A percentile compares a stretch with the other conserved stretches of the same genome.
Conservation (phyloP, 2,113 vertebrate genomes). For the Aldabrachelys gigantea region DNA sequence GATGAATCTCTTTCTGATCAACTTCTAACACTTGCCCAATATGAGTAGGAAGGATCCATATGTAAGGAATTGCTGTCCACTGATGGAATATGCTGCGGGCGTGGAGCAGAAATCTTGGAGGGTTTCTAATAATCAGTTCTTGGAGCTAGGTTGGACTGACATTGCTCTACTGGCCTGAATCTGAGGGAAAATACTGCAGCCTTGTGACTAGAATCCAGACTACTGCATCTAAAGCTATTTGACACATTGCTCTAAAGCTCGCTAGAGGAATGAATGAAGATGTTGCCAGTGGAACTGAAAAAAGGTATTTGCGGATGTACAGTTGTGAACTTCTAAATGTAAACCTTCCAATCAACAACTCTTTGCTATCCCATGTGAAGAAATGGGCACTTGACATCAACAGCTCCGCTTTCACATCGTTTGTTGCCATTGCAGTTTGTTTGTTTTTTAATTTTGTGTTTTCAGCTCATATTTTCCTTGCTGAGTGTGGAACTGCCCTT, state of each 20-base stretch:
- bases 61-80: neutral
- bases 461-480: too few species aligned
- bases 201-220: neutral
- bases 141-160: neutral
- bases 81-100: neutral
- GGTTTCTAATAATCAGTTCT: neutral
- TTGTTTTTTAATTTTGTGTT: too few species aligned
- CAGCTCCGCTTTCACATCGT: neutral
- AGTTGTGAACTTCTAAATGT: neutral
- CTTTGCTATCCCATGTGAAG: fast-evolving
- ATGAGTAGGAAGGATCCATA: neutral
- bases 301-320: neutral
- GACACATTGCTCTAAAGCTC: neutral
- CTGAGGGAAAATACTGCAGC: neutral
- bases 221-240: neutral
- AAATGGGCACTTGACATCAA: neutral
- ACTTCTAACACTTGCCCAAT: neutral
- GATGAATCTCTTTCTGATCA: neutral
- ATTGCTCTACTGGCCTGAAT: neutral
- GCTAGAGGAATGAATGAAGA: neutral
- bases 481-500: too few species aligned
- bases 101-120: neutral
- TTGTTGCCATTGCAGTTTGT: neutral
- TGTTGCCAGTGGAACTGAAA: neutral
- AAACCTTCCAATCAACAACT: neutral